Base-by-base conservation (phyloP, 2,113 vertebrate genomes). In the Podarcis raffonei region DNA sequence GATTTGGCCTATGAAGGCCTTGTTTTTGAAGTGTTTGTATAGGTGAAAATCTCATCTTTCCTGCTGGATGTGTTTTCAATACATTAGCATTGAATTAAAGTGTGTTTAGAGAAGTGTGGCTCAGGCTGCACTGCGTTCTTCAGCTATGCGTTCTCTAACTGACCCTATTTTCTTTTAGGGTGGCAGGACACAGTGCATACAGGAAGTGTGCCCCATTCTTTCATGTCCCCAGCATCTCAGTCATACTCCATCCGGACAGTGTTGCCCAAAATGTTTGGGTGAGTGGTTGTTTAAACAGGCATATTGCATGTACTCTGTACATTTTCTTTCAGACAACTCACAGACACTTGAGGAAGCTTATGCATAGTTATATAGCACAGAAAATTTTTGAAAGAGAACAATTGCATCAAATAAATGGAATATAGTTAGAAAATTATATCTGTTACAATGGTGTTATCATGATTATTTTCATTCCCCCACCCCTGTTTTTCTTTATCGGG, bases 141-240 rank as follows among this genome's bases (percentile, higher is more conserved):
- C 69, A 48, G 22, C 62, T 78, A 2, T 90, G 83, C 79, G 69
- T 90, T 91, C 74, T 35, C 80, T 95, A 92, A 92, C 85, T 76
- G 35, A 89, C 37, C 59, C 90, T 95, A 0, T 97, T 93, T 97
- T 93, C 92, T 94, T 95, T 82, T 93, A 99, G 99, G 98, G 97
- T 95, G 98, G 98, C 75, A 97, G 97, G 91, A 99, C 98, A 66
- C 98, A 98, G 80, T 99, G 99, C 90, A 93, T 97, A 95, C 97
- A 92, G 95, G 98, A 99, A 96, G 97, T 97, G 94, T 99, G 99
- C 92, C 98, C 99, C 57, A 98, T 99, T 91, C 98, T 99, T 0
- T 99, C 99, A 32, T 99, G 99, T 95, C 99, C 99, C 32, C 96
- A 98, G 93, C 98, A 99, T 89, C 98, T 99, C 93, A 99, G 97